Base-by-base conservation (phyloP, 2,797 vertebrate genomes). In the Notoglanidium macrostoma region DNA sequence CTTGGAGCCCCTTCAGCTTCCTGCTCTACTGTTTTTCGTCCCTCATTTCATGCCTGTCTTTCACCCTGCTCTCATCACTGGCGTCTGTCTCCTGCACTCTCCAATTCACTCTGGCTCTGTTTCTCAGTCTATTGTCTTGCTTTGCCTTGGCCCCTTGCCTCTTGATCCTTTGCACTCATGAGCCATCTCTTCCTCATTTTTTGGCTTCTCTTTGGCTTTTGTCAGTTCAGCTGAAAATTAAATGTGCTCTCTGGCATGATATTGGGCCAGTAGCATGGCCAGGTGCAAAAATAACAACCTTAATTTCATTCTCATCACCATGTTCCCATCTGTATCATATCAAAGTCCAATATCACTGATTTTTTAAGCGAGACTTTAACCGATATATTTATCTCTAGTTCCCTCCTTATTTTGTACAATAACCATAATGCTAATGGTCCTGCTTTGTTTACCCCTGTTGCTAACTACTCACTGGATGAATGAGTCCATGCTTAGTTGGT, bases 1-100 rank as follows among this genome's bases (percentile, higher is more conserved):
- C 89, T 89, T 89, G 88, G 72, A 88, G 77, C 78, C 83, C 73
- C 46, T 86, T 88, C 63, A 84, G 87, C 59, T 85, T 82, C 80
- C 67, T 70, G 61, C 44, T 63, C 67, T 32, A 44, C 54, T n/a
- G n/a, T 74, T 89, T 74, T 44, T 84, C 84, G n/a, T 40, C 63
- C 85, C 70, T 88, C 35, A 23, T 51, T 61, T 40, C 32, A 29
- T 77, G 67, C 59, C 72, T 89, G 44, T 68, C 65, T 54, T 85
- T 77, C 61, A 26, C 61, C 78, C 9, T 29, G 29, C 70, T n/a
- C 78, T 84, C 72, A 49, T 63, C 44, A 10, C 55, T 67, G 44
- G 23, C 55, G 54, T 73, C 83, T 80, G 51, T 85, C 23, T 40
- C 40, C 40, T 84, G 5, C 55, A 72, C 46, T 46, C 32, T 77